Base-by-base conservation (phyloP, 2,113 vertebrate species). In the Chaetops frenatus region DNA sequence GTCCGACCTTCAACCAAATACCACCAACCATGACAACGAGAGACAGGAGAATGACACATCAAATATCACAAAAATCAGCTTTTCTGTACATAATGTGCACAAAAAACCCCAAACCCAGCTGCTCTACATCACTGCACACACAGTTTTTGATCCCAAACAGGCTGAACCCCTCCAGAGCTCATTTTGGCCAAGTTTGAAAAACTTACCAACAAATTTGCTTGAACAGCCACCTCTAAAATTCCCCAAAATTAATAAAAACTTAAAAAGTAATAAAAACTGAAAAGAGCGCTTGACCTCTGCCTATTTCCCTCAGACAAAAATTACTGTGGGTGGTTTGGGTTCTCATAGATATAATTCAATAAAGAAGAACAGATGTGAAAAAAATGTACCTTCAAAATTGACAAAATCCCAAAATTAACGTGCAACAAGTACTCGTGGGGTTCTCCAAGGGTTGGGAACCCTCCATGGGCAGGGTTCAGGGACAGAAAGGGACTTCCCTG, bases 21-120 rank as follows among this genome's bases (percentile, higher is more conserved):
- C 31, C 48, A 54, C 12, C 47, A 47, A 10, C 21, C 14, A 38
- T 4, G 13, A 47, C 5, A 24, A 50, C 0, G 3, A 27, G 11
- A 36, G 12, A 18, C 9, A 3, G 0, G 3, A 58, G 29, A 62
- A 36, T 6, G 22, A 12, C 28, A 12, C 1, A 7, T 4, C 35
- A 51, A 24, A 1, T 25, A 18, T 15, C 42, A 66, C 19, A 38
- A 35, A 50, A 56, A 76, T 60, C 6, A 13, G 20, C 13, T 53
- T 35, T 71, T 78, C 21, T 4, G 7, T 15, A 8, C 0, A 1
- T 7, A n/a, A 6, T 25, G 67, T 51, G 2, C 10, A 28, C 16
- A 36, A 36, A 36, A 15, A 1, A 10, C 3, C 10, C 20, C 47
- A 36, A 58, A 23, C 4, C 4, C 22, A n/a, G 20, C 38, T 13